Evolutionary conservation across 2,888 invertebrate species (phyloP), one percentile per base, ranked within the genome.

Genomic region (Lepidocyrtinus sp.): DNA sequence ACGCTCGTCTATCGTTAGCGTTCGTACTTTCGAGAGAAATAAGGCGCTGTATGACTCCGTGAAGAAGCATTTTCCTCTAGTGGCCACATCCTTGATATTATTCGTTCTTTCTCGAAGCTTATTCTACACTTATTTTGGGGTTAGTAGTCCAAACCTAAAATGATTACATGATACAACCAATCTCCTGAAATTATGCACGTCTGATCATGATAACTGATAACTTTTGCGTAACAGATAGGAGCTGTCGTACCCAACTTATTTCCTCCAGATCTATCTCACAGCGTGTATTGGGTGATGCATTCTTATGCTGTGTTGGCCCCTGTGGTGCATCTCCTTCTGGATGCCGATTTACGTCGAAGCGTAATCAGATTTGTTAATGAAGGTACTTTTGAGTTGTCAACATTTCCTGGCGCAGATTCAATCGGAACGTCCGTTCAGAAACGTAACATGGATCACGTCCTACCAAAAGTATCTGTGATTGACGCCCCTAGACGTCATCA

Each of bases 211-310:
- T n/a, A n/a, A n/a, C n/a, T n/a, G n/a, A n/a, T n/a, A n/a, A n/a
- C n/a, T n/a, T n/a, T n/a, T n/a, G n/a, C n/a, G n/a, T n/a, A n/a
- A n/a, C 61, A 86, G 85, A 79, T 81, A 50, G 86, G 85, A 36
- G 76, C 85, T 9, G 85, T 86, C 62, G 80, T 84, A 1, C 75
- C 77, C 1, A 55, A 83, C 24, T 46, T 83, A 2, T 85, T 85
- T 64, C 85, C 86, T 17, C 86, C 81, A 1, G 86, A 86, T 55
- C 67, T 86, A 17, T 85, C 86, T 0, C 83, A 85, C 62, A 83
- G 85, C 5, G 86, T 86, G 15, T 86, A 86, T 68, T 86, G 86
- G 86, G 45, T 83, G 1, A 85, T 86, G 84, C 86, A 86, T 36
- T 84, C 84, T 0, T 82, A 84, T 71, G 85, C 85, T 0, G 83